Base-by-base conservation (phyloP, 2,888 invertebrate genomes). In the Poecilobothrus nobilitatus region DNA sequence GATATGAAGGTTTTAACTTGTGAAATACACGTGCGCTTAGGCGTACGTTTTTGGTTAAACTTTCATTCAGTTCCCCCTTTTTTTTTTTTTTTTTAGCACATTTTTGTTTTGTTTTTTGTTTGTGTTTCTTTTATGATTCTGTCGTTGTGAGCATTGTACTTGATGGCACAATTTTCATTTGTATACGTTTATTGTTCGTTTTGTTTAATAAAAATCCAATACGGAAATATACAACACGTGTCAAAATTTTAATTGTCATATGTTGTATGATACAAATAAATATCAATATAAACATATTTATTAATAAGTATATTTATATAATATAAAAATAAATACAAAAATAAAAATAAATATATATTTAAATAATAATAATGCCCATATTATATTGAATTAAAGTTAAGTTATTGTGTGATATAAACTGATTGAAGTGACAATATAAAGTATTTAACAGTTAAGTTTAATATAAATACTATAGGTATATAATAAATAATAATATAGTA, bases 181-280 rank as follows among this genome's bases (percentile, higher is more conserved):
- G 2, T 53, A 18, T 53, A 12, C n/a, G n/a, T 6, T 12, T 53
- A 53, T 53, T 53, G 27, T 37, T 37, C 37, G 8, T 37, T 37
- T 37, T 37, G 9, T 53, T 53, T 53, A 53, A 53, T 18, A 53
- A 9, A 41, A 53, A 53, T 53, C 2, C n/a, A n/a, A 53, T 53
- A 53, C 53, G 53, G 53, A 53, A 53, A 53, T 53, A 53, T 53
- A 53, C 9, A 53, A 53, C 53, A n/a, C 53, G 53, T 53, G 53
- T 53, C 53, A 53, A 15, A 53, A 53, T 10, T 37, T 37, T 12
- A 37, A 37, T 37, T 37, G 37, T 37, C 37, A 37, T 37, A 37
- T 37, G 37, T 37, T 37, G 37, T 37, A 8, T 37, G 37, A 10
- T 37, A 10, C 12, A 37, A 10, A 12, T 37, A 10, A 10, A 37